phyloP scores from a whole-genome alignment of 2,888 invertebrate genomes.

The Drosophila quinaria region DNA sequence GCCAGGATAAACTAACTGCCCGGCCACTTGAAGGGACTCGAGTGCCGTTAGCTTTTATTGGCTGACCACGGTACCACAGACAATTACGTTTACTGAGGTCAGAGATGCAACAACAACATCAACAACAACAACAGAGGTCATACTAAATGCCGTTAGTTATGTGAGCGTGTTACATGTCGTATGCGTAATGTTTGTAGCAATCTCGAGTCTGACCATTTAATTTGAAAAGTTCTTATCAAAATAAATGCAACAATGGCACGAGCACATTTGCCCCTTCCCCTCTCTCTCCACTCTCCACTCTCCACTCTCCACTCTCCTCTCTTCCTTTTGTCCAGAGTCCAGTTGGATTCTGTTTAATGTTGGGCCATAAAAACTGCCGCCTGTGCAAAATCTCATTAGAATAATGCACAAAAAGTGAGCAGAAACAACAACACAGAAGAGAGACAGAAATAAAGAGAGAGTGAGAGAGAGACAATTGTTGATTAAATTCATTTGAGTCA shows the following conservation, averaged over 20 bases:
- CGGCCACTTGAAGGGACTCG: slow-evolving; percentile 66
- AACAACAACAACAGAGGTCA: slow-evolving; percentile 24
- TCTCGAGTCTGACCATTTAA: slow-evolving; percentile 72
- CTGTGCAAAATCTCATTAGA: slow-evolving; percentile 76
- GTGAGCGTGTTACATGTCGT: slow-evolving; percentile 66
- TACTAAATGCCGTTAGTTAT: slow-evolving; percentile 67
- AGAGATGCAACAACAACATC: slow-evolving; percentile 68
- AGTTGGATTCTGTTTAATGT: slow-evolving; percentile 35
- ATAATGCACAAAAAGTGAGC: slow-evolving; percentile 68
- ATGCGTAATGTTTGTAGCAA: slow-evolving; percentile 67
- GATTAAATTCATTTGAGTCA: slow-evolving; percentile 80
- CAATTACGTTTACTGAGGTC: slow-evolving; percentile 81
- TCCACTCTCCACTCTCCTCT: background rate
- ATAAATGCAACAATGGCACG: slow-evolving; percentile 68
- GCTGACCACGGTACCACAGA: slow-evolving; percentile 70
- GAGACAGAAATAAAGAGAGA: slow-evolving; percentile 3
- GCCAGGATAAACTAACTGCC: slow-evolving; percentile 61
- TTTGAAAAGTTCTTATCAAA: slow-evolving; percentile 80
- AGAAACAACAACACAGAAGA: slow-evolving; percentile 25
- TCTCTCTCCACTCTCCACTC: background rate
- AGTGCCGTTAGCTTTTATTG: slow-evolving; percentile 73
- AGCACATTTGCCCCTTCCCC: slow-evolving; percentile 17
- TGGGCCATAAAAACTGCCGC: slow-evolving; percentile 71
- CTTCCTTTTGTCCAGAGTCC: background rate
- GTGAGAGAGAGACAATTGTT: slow-evolving; percentile 64